phyloP scores from a whole-genome alignment of 2,113 vertebrate species.

The Leptosomus discolor region DNA sequence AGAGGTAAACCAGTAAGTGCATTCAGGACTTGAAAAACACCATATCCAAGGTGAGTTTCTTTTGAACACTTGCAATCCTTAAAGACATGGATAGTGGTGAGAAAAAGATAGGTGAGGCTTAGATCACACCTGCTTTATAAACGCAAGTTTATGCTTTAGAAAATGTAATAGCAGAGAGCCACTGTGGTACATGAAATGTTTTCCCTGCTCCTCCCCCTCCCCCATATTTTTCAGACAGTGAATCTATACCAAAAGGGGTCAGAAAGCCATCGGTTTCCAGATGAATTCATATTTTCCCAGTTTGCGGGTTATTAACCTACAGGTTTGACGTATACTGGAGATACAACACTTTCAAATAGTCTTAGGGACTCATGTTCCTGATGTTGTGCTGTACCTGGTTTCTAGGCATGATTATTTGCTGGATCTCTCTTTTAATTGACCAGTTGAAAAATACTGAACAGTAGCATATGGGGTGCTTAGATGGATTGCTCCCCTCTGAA shows the following conservation, averaged over 20 bases:
- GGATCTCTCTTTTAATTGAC: background rate
- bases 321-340: background rate
- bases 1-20: background rate
- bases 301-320: background rate
- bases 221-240: background rate
- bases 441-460: background rate
- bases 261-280: background rate
- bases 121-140: background rate
- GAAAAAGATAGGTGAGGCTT: background rate
- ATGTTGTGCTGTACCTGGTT: background rate
- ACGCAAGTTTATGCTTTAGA: background rate
- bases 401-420: background rate
- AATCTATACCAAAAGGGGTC: background rate
- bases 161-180: background rate
- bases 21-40: background rate
- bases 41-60: background rate
- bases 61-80: background rate
- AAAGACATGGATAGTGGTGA: rapidly evolving
- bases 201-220: background rate
- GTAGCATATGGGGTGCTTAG: background rate
- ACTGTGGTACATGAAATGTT: background rate
- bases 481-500: background rate
- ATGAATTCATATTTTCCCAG: background rate
- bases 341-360: rapidly evolving
- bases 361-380: rapidly evolving